Evolutionary conservation across 2,797 vertebrate species (phyloP).

Genomic region (Oreonectes daqikongensis): DNA sequence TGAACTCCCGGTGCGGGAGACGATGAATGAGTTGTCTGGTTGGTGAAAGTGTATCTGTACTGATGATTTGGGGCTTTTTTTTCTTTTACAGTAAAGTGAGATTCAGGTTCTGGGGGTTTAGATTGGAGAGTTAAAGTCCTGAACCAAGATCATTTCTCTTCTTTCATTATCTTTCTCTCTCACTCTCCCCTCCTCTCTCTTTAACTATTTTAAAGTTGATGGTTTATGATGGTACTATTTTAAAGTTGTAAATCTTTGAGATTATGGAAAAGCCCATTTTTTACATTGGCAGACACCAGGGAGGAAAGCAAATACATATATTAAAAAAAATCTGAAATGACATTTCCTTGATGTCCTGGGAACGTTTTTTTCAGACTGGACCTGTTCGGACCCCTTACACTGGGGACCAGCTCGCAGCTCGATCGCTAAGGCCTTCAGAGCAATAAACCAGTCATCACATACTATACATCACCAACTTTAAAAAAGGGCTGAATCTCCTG

Average conservation of each 20-base stretch:
- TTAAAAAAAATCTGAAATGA: not conserved
- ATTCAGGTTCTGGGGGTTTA: constrained; percentile 18
- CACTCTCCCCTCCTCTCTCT: not conserved
- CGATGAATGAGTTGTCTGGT: constrained; percentile 33
- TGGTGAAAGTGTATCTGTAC: constrained; percentile 37
- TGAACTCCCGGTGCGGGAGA: not conserved
- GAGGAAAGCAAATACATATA: not conserved
- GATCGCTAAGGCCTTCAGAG: not conserved
- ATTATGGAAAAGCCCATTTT: too few species aligned
- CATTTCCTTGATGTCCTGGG: not conserved
- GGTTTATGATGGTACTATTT: too few species aligned
- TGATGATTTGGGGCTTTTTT: constrained; percentile 27
- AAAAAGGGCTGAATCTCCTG: not conserved
- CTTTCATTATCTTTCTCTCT: not conserved
- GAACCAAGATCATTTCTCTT: constrained; percentile 9
- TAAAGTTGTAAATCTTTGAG: too few species aligned
- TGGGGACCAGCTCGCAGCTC: not conserved
- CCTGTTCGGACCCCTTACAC: not conserved
- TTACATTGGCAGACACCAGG: not conserved
- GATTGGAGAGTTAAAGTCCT: constrained; percentile 13
- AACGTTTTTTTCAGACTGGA: not conserved
- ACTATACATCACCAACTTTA: not conserved
- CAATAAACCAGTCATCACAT: constrained; percentile 7
- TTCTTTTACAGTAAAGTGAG: constrained; percentile 47
- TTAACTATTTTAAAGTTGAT: not conserved